Base-by-base conservation (phyloP, 1,140 invertebrate species). In the Drosophila auraria region DNA sequence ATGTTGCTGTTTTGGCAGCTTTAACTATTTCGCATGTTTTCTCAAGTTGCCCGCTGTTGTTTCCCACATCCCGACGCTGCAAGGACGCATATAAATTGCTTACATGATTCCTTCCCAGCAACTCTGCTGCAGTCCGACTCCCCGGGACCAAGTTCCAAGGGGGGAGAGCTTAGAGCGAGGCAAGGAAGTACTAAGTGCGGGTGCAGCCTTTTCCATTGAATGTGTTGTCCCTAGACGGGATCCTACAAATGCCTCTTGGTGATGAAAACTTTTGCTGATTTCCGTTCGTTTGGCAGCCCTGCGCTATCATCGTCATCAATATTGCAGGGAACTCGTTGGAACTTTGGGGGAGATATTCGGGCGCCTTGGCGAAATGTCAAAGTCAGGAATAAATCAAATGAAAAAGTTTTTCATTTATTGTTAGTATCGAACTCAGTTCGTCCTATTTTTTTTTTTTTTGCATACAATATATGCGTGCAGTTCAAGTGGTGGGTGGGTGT, bases 61-160 rank as follows among this genome's bases (percentile, higher is more conserved):
- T 75, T 12, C 17, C 38, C 27, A 14, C 40, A 20, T 27, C 33
- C 38, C n/a, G 36, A 23, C 38, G 6, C 14, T 47, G 54, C 75
- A 77, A 87, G 84, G 84, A 87, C 84, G 64, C 53, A 58, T 60
- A 84, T 81, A 83, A 83, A 87, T 83, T 89, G 81, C 84, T 78
- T 69, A 84, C 84, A 89, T 63, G 65, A 73, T 72, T 77, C 60
- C 40, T 50, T 66, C 54, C 36, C 17, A 69, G 62, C 38, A 77
- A 69, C 54, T 72, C 69, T 63, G 50, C 49, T 72, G 79, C 78
- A 74, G 47, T 17, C 49, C 25, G 23, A 11, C 23, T 42, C 76
- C 20, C 20, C 8, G 23, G 33, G 33, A 23, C 51, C 30, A 54
- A 15, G 17, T 27, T 36, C 33, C 4, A 63, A 33, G 38, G 14